Conservation (phyloP, 2,888 invertebrate genomes). For the Cerceris rybyensis region DNA sequence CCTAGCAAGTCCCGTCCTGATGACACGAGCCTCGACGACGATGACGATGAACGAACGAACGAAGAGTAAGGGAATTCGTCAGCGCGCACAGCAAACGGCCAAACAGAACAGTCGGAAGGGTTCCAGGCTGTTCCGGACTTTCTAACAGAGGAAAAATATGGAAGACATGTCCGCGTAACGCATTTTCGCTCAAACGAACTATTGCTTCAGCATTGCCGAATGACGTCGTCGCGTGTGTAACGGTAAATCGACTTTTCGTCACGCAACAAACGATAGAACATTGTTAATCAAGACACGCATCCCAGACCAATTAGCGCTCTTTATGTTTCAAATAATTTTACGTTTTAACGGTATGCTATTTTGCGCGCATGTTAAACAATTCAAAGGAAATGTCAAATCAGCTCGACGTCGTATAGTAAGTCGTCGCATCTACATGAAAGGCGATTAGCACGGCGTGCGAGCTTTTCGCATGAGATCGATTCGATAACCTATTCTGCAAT, state of each 20-base stretch:
- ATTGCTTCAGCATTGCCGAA: conserved; percentile 42
- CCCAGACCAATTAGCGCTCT: background rate
- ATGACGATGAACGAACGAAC: conserved; percentile 55
- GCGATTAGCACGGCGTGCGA: conserved; percentile 42
- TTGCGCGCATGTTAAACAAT: conserved; percentile 11
- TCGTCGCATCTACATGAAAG: conserved; percentile 18
- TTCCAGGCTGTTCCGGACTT: conserved; percentile 16
- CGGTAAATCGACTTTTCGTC: conserved; percentile 19
- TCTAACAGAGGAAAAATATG: conserved; percentile 36
- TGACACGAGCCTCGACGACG: conserved; percentile 58
- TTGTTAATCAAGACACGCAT: conserved; percentile 19
- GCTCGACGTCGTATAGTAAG: conserved; percentile 50
- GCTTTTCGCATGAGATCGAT: conserved; percentile 18
- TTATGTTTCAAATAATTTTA: background rate
- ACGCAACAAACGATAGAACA: conserved; percentile 3
- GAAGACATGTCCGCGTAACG: conserved; percentile 64
- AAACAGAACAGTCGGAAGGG: conserved; percentile 17
- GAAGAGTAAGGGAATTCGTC: conserved; percentile 47
- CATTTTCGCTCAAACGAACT: conserved; percentile 14
- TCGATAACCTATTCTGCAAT: conserved; percentile 50
- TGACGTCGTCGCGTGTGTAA: conserved; percentile 18
- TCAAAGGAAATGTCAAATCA: conserved; percentile 14
- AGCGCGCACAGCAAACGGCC: conserved; percentile 36
- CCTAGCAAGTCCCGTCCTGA: conserved; percentile 63
- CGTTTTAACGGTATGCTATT: background rate